Evolutionary conservation across 2,888 invertebrate species (phyloP).

Genomic region (Euproctis similis): DNA sequence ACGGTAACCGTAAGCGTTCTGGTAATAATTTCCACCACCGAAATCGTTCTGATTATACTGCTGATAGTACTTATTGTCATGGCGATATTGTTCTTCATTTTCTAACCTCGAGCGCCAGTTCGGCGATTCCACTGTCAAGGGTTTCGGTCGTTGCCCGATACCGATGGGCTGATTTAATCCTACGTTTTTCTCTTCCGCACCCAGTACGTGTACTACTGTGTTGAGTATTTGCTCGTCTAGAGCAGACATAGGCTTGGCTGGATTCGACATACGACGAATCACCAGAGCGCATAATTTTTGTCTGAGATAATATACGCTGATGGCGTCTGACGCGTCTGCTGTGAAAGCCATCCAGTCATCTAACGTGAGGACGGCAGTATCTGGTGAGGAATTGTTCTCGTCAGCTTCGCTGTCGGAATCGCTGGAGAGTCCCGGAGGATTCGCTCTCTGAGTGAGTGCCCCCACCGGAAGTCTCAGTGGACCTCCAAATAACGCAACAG

Average conservation of each 20-base stretch:
- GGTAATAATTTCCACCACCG: constrained; percentile 34
- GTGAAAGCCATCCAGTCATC: constrained; percentile 86
- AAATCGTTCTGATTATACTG: constrained; percentile 40
- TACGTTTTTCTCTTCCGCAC: constrained; percentile 81
- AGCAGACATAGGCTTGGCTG: constrained; percentile 71
- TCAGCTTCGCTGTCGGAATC: constrained; percentile 68
- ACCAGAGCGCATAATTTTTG: constrained; percentile 84
- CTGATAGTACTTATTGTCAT: constrained; percentile 36
- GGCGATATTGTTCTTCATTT: constrained; percentile 40
- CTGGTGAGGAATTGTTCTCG: constrained; percentile 47
- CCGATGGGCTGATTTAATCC: constrained; percentile 83
- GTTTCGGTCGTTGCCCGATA: constrained; percentile 84
- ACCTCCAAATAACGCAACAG: constrained; percentile 87
- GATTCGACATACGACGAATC: constrained; percentile 76
- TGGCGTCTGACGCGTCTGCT: constrained; percentile 80
- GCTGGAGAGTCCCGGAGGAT: constrained; percentile 61
- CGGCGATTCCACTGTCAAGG: constrained; percentile 76
- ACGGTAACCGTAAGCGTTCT: constrained; percentile 36
- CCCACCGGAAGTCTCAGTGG: constrained; percentile 77
- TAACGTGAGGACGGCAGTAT: constrained; percentile 71
- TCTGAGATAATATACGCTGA: constrained; percentile 79
- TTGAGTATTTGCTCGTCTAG: constrained; percentile 81
- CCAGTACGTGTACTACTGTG: constrained; percentile 80
- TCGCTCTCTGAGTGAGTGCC: constrained; percentile 59
- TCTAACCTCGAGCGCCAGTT: constrained; percentile 50